phyloP scores from a whole-genome alignment of 35 echinoderm and acorn worm genomes.

The Chiridota heheva region DNA sequence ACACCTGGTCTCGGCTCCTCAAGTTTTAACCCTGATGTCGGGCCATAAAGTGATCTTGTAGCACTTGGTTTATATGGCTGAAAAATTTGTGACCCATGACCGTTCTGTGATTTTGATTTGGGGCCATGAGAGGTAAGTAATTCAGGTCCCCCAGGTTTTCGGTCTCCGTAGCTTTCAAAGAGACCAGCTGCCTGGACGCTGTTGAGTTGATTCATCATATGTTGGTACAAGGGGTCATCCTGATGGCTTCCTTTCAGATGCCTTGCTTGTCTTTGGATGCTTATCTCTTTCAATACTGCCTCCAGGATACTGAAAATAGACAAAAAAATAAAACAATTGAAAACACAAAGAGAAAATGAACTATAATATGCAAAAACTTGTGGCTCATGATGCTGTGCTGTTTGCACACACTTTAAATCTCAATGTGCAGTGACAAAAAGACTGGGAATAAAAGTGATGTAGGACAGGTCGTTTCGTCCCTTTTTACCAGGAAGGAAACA shows the following conservation, averaged over 20 bases:
- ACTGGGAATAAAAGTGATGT: too few species aligned
- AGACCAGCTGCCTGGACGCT: too few species aligned
- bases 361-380: too few species aligned
- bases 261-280: conserved; percentile 34
- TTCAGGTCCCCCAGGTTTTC: too few species aligned
- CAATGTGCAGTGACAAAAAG: too few species aligned
- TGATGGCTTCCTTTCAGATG: conserved; percentile 22
- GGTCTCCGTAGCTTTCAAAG: too few species aligned
- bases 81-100: conserved; percentile 83
- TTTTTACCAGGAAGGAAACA: too few species aligned
- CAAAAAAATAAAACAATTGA: neutral
- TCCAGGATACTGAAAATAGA: conserved; percentile 15
- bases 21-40: conserved; percentile 36
- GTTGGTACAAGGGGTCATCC: conserved; percentile 32
- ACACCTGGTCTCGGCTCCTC: conserved; percentile 77
- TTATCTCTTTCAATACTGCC: conserved; percentile 5
- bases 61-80: conserved; percentile 42
- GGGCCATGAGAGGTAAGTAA: too few species aligned
- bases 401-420: too few species aligned
- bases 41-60: conserved; percentile 37
- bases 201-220: conserved; percentile 47
- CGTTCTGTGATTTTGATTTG: neutral
- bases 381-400: too few species aligned
- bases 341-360: too few species aligned
- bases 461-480: too few species aligned